Evolutionary conservation across 2,888 invertebrate species (phyloP), one percentile per base, ranked within the genome.

Genomic region (Agrochola litura): DNA sequence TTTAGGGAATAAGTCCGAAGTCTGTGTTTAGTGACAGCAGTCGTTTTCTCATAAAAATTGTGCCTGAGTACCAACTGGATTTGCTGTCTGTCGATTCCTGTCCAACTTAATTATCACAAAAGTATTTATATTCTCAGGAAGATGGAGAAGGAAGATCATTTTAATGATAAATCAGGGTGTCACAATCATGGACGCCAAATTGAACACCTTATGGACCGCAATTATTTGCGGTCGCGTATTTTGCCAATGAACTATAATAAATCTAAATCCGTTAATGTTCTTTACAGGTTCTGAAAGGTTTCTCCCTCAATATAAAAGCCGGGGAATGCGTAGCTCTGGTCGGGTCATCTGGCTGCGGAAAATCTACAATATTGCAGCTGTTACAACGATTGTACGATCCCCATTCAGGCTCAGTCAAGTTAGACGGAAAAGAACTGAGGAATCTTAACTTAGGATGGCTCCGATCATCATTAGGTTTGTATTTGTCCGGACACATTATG

Each of bases 361-460:
- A 98, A 92, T 98, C 98, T 0, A 98, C 98, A 0, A 97, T 98
- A 70, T 94, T 98, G 60, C 98, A 98, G 89, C 94, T 99, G n/a
- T 94, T 98, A 79, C 98, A 98, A 89, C 95, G 98, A 73, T 97
- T 98, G 75, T 98, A 98, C 90, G 98, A 98, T 90, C 97, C 98
- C 0, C 85, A 90, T 1, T 90, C 95, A 9, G 97, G 97, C 0
- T 91, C 91, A 86, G 97, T 98, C 6, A 95, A 96, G 76, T 92
- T 98, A 6, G 98, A 98, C 86, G 98, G 97, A 0, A 97, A 96
- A 63, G 97, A 98, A 89, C 92, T 98, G 41, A 97, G 97, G 67
- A 97, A 97, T 70, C 93, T 99, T 54, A 98, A 98, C 92, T 97
- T 98, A 19, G 94, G 97, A 46, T 98, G 98, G 98, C 94, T 98